phyloP scores from a whole-genome alignment of 2,888 invertebrate genomes.

The Alsophila aescularia region DNA sequence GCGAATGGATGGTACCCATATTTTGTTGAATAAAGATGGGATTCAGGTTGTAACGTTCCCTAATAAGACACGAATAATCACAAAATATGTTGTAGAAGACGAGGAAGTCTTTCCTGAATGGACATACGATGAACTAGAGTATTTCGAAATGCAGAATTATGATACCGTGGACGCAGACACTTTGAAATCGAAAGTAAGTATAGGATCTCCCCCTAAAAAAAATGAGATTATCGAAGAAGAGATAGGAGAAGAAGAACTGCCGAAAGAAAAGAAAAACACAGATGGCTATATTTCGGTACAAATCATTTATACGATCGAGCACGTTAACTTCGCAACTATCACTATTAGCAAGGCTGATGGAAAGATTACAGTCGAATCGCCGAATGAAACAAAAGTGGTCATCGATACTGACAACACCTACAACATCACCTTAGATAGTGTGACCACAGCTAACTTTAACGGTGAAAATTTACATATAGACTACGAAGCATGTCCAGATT shows the following conservation, averaged over 20 bases:
- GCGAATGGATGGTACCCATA: conserved; percentile 72
- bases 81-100: conserved; percentile 60
- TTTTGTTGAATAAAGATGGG: conserved; percentile 71
- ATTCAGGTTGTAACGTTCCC: conserved; percentile 68
- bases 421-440: conserved; percentile 59
- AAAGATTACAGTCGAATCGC: conserved; percentile 64
- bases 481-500: conserved; percentile 64
- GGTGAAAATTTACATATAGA: conserved; percentile 60
- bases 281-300: conserved; percentile 73
- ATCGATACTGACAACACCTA: conserved; percentile 59
- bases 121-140: conserved; percentile 66
- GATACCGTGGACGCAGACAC: conserved; percentile 47
- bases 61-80: conserved; percentile 70
- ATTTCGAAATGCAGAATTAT: conserved; percentile 33
- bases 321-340: conserved; percentile 81
- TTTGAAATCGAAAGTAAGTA: conserved; percentile 49
- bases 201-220: conserved; percentile 47
- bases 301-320: conserved; percentile 70
- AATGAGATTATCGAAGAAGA: conserved; percentile 29
- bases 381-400: conserved; percentile 59
- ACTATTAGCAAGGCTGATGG: conserved; percentile 65
- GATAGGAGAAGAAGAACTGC: conserved; percentile 42
- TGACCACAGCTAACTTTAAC: conserved; percentile 65
- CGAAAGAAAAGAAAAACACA: conserved; percentile 40
- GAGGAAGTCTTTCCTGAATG: conserved; percentile 72